Base-by-base conservation (phyloP, 1,140 invertebrate species). In the Panagrolaimus sp. region DNA sequence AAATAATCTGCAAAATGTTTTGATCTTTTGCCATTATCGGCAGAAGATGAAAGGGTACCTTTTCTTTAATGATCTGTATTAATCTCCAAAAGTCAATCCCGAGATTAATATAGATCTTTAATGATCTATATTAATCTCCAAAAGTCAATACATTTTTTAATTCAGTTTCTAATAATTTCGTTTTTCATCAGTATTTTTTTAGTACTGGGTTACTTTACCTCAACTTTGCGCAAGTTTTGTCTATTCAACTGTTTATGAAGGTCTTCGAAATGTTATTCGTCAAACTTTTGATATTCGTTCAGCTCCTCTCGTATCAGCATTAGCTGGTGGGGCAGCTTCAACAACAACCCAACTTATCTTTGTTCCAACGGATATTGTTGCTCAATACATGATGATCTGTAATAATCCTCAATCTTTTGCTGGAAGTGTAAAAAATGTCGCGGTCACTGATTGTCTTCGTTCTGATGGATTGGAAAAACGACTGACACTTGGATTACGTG, bases 231-330 rank as follows among this genome's bases (percentile, higher is more conserved):
- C 73, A 15, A 76, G 76, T n/a, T 75, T 77, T 47, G 46, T 91
- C 83, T 97, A 97, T 85, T 94, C 97, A 44, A 90, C 91, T 14
- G 93, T 92, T 0, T 97, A 96, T 80, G 94, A 98, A 85, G 90
- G 90, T 47, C 90, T 93, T 0, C 85, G 94, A 7, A 38, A 15
- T 32, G n/a, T 28, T 17, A 17, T 66, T 15, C 21, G n/a, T 9
- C 17, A 66, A 10, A 38, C 44, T 32, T 47, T 46, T 66, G 44
- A 38, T 15, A 17, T 44, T 12, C 17, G 44, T 32, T 46, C 43
- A 21, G 65, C 38, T 24, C 15, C 65, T 7, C 17, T 17, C 10
- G 44, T 66, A 9, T 66, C 65, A 17, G 21, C 65, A 15, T 44
- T 66, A 8, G 65, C 65, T n/a, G 65, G 65, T 9, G 65, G 65